Base-by-base conservation (phyloP, 2,113 vertebrate species). In the Jacana jacana region DNA sequence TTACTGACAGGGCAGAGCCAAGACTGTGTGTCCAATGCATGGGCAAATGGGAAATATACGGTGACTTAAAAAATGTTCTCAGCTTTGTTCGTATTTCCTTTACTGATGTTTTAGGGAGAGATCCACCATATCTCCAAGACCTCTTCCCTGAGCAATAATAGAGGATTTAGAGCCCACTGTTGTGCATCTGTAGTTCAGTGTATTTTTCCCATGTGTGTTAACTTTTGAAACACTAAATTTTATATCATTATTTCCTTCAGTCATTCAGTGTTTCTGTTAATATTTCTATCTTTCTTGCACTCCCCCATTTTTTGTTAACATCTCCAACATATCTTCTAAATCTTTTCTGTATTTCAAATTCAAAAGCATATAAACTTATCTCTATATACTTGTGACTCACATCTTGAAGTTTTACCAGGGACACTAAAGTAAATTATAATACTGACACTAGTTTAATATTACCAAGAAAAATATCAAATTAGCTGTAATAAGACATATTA, bases 401-500 rank as follows among this genome's bases (percentile, higher is more conserved):
- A 95, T 11, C 27, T 84, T 28, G 52, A 58, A 49, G 54, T 88
- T 79, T 90, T 77, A 85, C 15, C 33, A 85, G 42, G 15, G 82
- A 78, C 17, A 39, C 22, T 78, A 75, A 89, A 79, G 55, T 37
- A 78, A n/a, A 86, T 46, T 33, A 58, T 61, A 75, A 81, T n/a
- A 88, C 24, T 64, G 33, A 88, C 65, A 94, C 46, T n/a, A 48
- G 20, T 88, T 81, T 86, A 57, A 89, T 49, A 69, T 69, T 78
- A 64, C 35, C 40, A 95, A 95, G n/a, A 76, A 89, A 95, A 95
- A 93, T 48, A 20, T 70, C 65, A 93, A 91, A 95, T 71, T 5
- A 16, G 46, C 35, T 93, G 16, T 57, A 94, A 83, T 49, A 93
- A 90, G 61, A 70, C 24, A 20, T 35, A 93, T 65, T 95, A 94